A percentile compares a stretch with the other conserved stretches of the same genome.
These are phyloP conservation scores for Eudyptes chrysolophus DNA, from an alignment of 2,113 vertebrate species.

Conservation along the genomic window DNA sequence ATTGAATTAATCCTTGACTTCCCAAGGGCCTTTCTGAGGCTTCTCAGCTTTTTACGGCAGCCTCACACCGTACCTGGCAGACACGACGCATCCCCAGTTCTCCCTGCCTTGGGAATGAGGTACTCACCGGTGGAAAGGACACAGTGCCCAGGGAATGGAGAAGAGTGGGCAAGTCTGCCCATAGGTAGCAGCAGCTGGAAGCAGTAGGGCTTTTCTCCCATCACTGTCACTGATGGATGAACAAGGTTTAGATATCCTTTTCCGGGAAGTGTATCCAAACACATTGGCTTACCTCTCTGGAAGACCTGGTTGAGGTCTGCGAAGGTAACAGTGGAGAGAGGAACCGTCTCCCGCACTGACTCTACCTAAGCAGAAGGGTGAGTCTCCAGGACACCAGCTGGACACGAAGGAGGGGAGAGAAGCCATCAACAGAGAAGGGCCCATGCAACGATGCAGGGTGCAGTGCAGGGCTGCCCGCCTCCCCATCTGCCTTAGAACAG, in stretches of 20 bases:
- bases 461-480: not conserved
- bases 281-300: not conserved
- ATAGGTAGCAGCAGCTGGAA: not conserved
- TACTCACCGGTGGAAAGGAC: not conserved
- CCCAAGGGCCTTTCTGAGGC: not conserved
- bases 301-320: not conserved
- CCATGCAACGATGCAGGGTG: fast-evolving
- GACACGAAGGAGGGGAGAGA: not conserved
- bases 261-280: not conserved
- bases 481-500: not conserved
- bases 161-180: not conserved
- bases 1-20: not conserved
- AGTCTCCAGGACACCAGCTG: not conserved
- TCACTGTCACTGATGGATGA: not conserved
- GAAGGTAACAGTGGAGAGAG: not conserved
- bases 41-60: conserved; percentile 8
- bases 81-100: not conserved
- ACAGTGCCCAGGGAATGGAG: not conserved
- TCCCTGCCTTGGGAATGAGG: not conserved
- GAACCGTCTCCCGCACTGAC: not conserved
- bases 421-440: not conserved
- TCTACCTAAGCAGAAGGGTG: not conserved
- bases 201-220: not conserved
- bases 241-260: not conserved
- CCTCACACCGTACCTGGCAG: not conserved